A percentile compares a stretch with the other conserved stretches of the same genome.
Evolutionary conservation across 2,797 vertebrate genomes (phyloP).

Genomic region (Anomalospiza imberbis): DNA sequence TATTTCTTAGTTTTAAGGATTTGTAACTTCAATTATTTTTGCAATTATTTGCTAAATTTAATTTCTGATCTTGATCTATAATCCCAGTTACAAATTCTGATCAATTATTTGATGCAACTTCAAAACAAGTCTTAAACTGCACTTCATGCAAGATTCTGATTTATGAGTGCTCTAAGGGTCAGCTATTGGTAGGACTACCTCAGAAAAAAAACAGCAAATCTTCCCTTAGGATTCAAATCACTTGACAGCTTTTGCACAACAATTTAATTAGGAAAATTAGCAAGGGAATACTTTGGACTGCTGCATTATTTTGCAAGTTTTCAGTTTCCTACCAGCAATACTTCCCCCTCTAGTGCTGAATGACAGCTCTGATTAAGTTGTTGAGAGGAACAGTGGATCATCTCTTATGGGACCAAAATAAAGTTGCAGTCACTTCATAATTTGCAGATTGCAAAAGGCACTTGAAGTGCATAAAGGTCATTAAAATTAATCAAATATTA

Average conservation of each 20-base stretch:
- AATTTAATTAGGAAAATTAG: conserved; percentile 67
- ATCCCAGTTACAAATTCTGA: conserved; percentile 71
- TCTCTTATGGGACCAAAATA: background rate
- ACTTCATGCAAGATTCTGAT: background rate
- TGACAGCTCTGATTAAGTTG: background rate
- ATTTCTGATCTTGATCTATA: conserved; percentile 70
- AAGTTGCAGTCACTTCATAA: background rate
- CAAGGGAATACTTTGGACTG: conserved; percentile 9
- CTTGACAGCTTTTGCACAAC: conserved; percentile 40
- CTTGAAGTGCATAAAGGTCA: background rate
- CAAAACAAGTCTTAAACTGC: conserved; percentile 63
- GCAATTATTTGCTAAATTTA: conserved; percentile 74
- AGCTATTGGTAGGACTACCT: conserved; percentile 32
- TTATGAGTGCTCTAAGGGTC: background rate
- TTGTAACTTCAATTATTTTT: conserved; percentile 75
- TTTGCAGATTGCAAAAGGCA: background rate
- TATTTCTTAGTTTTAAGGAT: conserved; percentile 62
- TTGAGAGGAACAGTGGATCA: background rate
- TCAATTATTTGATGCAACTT: conserved; percentile 77
- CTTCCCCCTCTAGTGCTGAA: background rate
- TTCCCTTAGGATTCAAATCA: conserved; percentile 16
- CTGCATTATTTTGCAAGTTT: conserved; percentile 18
- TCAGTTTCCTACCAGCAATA: background rate
- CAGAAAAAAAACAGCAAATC: conserved; percentile 27
- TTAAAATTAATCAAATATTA: background rate